These are phyloP conservation scores for Eublepharis macularius DNA, from an alignment of 2,113 vertebrate species.

Conservation along the genomic window DNA sequence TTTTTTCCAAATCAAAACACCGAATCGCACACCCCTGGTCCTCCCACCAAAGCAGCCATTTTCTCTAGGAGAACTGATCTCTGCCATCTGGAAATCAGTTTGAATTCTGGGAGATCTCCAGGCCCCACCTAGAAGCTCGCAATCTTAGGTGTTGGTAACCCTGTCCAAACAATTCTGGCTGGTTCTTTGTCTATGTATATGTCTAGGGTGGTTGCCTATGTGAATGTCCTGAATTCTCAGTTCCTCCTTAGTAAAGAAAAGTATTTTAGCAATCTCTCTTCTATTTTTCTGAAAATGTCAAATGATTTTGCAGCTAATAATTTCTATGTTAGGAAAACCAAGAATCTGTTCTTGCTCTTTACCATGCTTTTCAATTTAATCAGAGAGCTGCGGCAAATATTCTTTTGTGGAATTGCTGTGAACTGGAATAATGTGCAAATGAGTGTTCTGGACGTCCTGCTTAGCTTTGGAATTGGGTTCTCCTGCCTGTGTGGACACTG, in stretches of 20 bases:
- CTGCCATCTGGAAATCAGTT: too few relatives aligned
- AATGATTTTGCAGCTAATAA: neutral
- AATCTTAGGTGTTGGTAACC: too few relatives aligned
- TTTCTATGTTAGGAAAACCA: constrained; percentile 4
- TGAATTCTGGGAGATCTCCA: too few relatives aligned
- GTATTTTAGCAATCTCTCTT: neutral
- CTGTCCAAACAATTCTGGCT: neutral
- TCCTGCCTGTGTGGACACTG: neutral
- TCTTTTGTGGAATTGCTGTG: constrained; percentile 20
- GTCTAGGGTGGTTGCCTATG: neutral
- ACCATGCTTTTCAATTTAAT: neutral
- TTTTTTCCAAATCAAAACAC: too few relatives aligned
- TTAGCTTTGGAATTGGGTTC: constrained; percentile 12
- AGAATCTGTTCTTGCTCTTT: neutral
- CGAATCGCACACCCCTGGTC: too few relatives aligned
- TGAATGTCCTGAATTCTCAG: neutral
- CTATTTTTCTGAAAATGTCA: neutral
- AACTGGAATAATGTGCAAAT: constrained; percentile 25
- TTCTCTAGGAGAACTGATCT: too few relatives aligned
- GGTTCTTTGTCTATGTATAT: neutral
- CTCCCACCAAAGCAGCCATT: too few relatives aligned
- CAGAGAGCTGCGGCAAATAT: neutral
- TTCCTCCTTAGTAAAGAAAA: neutral
- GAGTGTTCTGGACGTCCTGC: constrained; percentile 9
- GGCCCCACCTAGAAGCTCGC: too few relatives aligned